Conservation (phyloP, 2,888 invertebrate species). For the Hypselothyrea guttata region DNA sequence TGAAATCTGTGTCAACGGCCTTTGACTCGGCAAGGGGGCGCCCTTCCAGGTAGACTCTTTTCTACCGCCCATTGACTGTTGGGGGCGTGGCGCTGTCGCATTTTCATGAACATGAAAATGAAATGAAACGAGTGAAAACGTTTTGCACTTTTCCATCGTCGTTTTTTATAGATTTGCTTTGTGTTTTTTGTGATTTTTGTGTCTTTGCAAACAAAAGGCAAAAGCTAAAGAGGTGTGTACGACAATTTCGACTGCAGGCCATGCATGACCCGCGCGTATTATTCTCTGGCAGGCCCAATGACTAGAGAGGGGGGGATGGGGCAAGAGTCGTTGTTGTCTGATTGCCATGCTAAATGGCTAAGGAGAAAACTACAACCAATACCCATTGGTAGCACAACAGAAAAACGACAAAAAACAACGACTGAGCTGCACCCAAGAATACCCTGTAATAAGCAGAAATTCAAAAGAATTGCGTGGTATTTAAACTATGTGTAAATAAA, state of each 20-base stretch:
- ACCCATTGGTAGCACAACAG: conserved; percentile 17
- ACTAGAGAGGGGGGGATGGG: conserved; percentile 9
- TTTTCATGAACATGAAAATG: conserved; percentile 69
- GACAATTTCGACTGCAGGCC: conserved; percentile 64
- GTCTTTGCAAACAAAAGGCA: conserved; percentile 42
- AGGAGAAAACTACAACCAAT: conserved; percentile 50
- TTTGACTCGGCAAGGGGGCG: conserved; percentile 44
- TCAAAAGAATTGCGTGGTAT: too few relatives aligned
- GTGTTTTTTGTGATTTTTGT: not conserved
- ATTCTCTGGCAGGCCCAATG: conserved; percentile 10
- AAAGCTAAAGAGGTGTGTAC: conserved; percentile 62
- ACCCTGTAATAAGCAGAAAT: conserved; percentile 20
- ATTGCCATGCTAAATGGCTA: conserved; percentile 70
- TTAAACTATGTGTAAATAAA: too few relatives aligned
- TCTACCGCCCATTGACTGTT: conserved; percentile 19
- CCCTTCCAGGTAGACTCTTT: conserved; percentile 32
- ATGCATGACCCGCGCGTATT: conserved; percentile 67
- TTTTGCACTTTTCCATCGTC: conserved; percentile 49
- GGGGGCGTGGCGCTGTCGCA: conserved; percentile 55
- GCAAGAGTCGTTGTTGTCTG: conserved; percentile 45
- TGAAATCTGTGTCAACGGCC: conserved; percentile 69
- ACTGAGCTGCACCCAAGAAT: conserved; percentile 1
- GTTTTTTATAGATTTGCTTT: not conserved
- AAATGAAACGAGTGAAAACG: conserved; percentile 64
- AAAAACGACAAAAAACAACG: too few relatives aligned